Evolutionary conservation across 1,140 invertebrate species (phyloP).

Genomic region (silkworm (Bombyx mori)): ASM3026992v2 NC_085133.1:3889501-3890000

Average conservation of each 20-base stretch:
- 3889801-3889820: conserved; percentile 64
- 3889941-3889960: conserved; percentile 66
- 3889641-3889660: conserved; percentile 37
- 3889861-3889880: conserved; percentile 68
- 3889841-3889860: conserved; percentile 41
- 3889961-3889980: conserved; percentile 1
- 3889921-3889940: conserved; percentile 73
- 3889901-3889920: conserved; percentile 73
- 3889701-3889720: conserved; percentile 67
- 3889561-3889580: conserved; percentile 28
- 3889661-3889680: conserved; percentile 66
- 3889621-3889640: conserved; percentile 39
- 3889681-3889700: conserved; percentile 62
- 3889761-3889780: conserved; percentile 67
- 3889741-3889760: conserved; percentile 64
- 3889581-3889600: conserved; percentile 40
- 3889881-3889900: conserved; percentile 70
- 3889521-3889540: conserved; percentile 23
- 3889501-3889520: conserved; percentile 20
- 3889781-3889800: conserved; percentile 70
- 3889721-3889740: conserved; percentile 71
- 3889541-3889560: conserved; percentile 39
- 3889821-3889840: conserved; percentile 32
- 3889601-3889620: conserved; percentile 57
- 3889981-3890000: conserved; percentile 1